Conservation (phyloP, 2,113 vertebrate species). For the Periophthalmus modestus region DNA sequence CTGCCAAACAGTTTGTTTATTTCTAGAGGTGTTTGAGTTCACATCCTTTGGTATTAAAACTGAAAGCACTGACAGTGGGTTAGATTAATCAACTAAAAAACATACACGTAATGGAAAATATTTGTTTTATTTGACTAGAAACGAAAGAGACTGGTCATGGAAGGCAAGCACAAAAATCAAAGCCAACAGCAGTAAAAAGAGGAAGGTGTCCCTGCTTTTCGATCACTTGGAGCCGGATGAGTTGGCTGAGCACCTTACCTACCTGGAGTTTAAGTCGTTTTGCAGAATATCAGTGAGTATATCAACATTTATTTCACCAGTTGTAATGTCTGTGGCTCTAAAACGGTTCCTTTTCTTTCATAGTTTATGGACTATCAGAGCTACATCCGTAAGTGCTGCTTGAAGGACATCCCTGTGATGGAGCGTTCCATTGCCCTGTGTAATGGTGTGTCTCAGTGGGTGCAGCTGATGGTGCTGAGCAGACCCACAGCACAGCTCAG, state of each 20-base stretch:
- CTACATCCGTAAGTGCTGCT: slow-evolving; percentile 88
- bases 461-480: slow-evolving; percentile 95
- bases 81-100: not conserved
- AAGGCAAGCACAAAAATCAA: slow-evolving; percentile 93
- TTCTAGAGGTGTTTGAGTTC: not conserved
- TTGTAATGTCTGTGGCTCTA: slow-evolving; percentile 36
- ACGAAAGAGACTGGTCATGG: slow-evolving; percentile 91
- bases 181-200: slow-evolving; percentile 90
- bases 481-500: slow-evolving; percentile 92
- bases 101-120: not conserved
- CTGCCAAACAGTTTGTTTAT: not conserved
- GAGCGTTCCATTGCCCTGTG: slow-evolving; percentile 93
- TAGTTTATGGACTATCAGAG: slow-evolving; percentile 95
- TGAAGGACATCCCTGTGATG: slow-evolving; percentile 95
- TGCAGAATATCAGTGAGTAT: slow-evolving; percentile 90
- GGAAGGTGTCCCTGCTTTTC: slow-evolving; percentile 95
- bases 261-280: slow-evolving; percentile 94
- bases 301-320: slow-evolving; percentile 18
- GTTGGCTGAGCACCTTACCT: slow-evolving; percentile 92
- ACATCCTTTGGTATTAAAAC: not conserved
- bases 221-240: slow-evolving; percentile 94
- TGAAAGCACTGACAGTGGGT: not conserved
- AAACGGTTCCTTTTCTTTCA: slow-evolving; percentile 30
- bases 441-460: slow-evolving; percentile 96
- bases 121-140: slow-evolving; percentile 70